phyloP scores from a whole-genome alignment of 2,888 invertebrate species.

The Agrotis segetum region DNA sequence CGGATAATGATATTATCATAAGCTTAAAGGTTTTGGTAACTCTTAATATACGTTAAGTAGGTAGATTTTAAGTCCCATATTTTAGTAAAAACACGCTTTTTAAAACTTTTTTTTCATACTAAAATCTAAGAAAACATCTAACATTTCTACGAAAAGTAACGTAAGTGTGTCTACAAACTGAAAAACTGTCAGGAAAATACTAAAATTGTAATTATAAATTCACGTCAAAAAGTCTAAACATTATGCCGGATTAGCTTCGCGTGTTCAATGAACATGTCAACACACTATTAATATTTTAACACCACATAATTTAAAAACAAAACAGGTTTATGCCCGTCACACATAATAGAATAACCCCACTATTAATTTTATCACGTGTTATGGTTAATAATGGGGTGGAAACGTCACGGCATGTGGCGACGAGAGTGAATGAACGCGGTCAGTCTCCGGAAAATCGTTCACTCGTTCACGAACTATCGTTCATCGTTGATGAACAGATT shows the following conservation, averaged over 20 bases:
- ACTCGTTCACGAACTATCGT: constrained; percentile 74
- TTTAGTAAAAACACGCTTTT: no score
- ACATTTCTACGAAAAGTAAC: not conserved
- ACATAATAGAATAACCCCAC: constrained; percentile 20
- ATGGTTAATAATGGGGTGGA: constrained; percentile 46
- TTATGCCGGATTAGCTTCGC: not conserved
- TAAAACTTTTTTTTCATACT: not conserved
- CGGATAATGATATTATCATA: constrained; percentile 43
- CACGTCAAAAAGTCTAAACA: not conserved
- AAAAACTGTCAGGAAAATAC: not conserved
- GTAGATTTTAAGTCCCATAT: not conserved
- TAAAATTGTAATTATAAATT: not conserved
- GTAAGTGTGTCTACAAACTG: not conserved
- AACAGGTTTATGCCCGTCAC: constrained; percentile 15
- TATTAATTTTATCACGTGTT: constrained; percentile 25
- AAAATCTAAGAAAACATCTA: not conserved
- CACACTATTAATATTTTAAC: constrained; percentile 3
- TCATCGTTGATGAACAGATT: constrained; percentile 80
- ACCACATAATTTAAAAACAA: constrained; percentile 22
- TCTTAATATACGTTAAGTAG: not conserved
- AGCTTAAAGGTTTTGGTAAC: constrained; percentile 6
- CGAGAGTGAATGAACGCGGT: constrained; percentile 71
- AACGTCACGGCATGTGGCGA: constrained; percentile 69
- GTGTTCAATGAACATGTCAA: constrained; percentile 31
- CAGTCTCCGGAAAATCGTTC: constrained; percentile 83